Evolutionary conservation across 1,140 invertebrate species (phyloP).

Genomic region (Papilio polytes): DNA sequence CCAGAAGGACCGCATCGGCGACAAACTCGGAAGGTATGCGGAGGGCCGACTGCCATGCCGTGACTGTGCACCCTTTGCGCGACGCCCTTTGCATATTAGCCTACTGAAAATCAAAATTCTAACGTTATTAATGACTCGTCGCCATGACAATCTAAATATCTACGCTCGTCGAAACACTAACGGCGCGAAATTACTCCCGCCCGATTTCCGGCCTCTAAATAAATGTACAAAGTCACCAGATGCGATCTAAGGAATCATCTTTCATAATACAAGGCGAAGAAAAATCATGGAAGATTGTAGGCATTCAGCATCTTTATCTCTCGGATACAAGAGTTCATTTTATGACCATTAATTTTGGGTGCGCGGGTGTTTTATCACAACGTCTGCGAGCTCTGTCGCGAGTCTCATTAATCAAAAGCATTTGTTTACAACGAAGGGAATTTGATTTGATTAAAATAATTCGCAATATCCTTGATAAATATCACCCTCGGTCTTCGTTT

Average conservation of each 20-base stretch:
- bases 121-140: slow-evolving; percentile 80
- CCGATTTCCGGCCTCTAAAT: slow-evolving; percentile 60
- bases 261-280: slow-evolving; percentile 73
- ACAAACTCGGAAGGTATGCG: slow-evolving; percentile 79
- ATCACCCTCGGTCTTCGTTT: slow-evolving; percentile 83
- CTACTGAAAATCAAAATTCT: slow-evolving; percentile 81
- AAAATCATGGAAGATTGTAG: slow-evolving; percentile 79
- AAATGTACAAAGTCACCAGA: slow-evolving; percentile 76
- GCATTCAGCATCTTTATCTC: slow-evolving; percentile 82
- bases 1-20: slow-evolving; percentile 77
- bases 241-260: slow-evolving; percentile 73
- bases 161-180: slow-evolving; percentile 66
- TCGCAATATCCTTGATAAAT: slow-evolving; percentile 84
- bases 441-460: slow-evolving; percentile 84
- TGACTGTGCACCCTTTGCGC: slow-evolving; percentile 74
- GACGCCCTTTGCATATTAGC: slow-evolving; percentile 77
- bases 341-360: slow-evolving; percentile 83
- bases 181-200: slow-evolving; percentile 62
- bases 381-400: slow-evolving; percentile 80
- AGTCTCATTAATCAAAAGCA: slow-evolving; percentile 84
- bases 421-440: slow-evolving; percentile 84
- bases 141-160: slow-evolving; percentile 81
- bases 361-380: slow-evolving; percentile 80
- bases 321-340: slow-evolving; percentile 82
- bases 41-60: slow-evolving; percentile 67